A percentile compares a stretch with the other conserved stretches of the same genome.
phyloP scores from a whole-genome alignment of 2,113 vertebrate species.

The Poecilia latipinna region DNA sequence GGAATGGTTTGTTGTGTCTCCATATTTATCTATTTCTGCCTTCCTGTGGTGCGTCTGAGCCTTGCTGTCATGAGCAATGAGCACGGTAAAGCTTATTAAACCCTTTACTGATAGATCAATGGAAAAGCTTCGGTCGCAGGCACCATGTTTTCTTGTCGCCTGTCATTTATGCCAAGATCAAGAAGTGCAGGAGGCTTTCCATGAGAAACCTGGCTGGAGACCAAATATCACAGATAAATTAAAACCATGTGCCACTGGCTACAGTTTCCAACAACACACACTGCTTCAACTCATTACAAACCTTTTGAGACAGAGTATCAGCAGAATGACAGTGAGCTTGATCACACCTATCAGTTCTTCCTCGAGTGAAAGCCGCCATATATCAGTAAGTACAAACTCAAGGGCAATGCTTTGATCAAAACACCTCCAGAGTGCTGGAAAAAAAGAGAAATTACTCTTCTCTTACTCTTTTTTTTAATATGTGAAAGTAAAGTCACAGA shows the following conservation, averaged over 20 bases:
- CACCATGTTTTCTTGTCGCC: conserved; percentile 33
- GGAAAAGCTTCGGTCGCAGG: conserved; percentile 33
- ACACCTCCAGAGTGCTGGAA: conserved; percentile 9
- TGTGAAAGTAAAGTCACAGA: background rate
- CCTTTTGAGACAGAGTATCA: conserved; percentile 18
- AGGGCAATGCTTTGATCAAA: conserved; percentile 21
- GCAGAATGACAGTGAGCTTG: conserved; percentile 13
- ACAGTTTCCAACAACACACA: background rate
- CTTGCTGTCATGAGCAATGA: conserved; percentile 46
- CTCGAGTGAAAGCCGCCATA: conserved; percentile 13
- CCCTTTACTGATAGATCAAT: conserved; percentile 48
- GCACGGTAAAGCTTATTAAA: conserved; percentile 62
- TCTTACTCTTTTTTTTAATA: background rate
- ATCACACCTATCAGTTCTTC: conserved; percentile 26
- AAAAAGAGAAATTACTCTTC: background rate
- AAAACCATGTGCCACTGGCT: conserved; percentile 11
- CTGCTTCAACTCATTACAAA: conserved; percentile 10
- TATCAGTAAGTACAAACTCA: conserved; percentile 15
- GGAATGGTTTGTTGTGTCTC: conserved; percentile 51
- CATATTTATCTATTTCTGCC: conserved; percentile 55
- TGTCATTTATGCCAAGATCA: conserved; percentile 17
- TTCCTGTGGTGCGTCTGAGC: conserved; percentile 37
- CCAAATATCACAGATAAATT: conserved; percentile 27
- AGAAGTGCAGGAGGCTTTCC: conserved; percentile 22
- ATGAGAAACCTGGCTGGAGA: conserved; percentile 4